Conservation (phyloP, 2,113 vertebrate species). For the Scomber japonicus region DNA sequence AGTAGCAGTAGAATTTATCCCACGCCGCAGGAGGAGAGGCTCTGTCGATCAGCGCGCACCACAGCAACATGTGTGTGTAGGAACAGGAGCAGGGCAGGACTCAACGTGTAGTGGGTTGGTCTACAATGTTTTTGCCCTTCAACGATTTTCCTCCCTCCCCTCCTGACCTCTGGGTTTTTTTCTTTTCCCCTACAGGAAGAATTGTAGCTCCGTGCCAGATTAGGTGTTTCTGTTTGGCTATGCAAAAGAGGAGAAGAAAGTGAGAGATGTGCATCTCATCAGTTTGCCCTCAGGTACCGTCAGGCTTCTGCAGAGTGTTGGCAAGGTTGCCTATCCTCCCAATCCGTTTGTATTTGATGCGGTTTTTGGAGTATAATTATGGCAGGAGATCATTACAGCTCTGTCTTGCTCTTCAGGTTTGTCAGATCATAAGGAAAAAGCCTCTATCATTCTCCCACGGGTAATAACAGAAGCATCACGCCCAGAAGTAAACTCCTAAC, state of each 20-base stretch:
- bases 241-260: slow-evolving; percentile 25
- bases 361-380: background rate
- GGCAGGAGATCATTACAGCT: background rate
- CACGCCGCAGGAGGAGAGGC: slow-evolving; percentile 10
- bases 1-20: background rate
- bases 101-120: slow-evolving; percentile 76
- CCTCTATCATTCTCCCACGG: background rate
- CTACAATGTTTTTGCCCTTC: slow-evolving; percentile 36
- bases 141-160: slow-evolving; percentile 46
- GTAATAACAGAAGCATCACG: slow-evolving; percentile 1
- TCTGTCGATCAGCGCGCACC: slow-evolving; percentile 39
- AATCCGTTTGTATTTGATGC: background rate
- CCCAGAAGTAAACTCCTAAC: background rate
- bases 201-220: background rate
- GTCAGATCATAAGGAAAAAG: slow-evolving; percentile 6
- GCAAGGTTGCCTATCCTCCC: background rate
- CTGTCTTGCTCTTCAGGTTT: slow-evolving; percentile 61
- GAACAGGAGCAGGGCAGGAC: slow-evolving; percentile 67
- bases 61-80: slow-evolving; percentile 51
- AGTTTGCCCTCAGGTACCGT: slow-evolving; percentile 22
- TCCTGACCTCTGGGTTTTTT: background rate
- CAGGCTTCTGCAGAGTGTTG: background rate
- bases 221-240: background rate
- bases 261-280: slow-evolving; percentile 2
- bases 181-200: background rate